Percentiles rank a stretch among this genome's conserved stretches.
phyloP scores from a whole-genome alignment of 2,888 invertebrate genomes.

The Chrysolina oricalcia region DNA sequence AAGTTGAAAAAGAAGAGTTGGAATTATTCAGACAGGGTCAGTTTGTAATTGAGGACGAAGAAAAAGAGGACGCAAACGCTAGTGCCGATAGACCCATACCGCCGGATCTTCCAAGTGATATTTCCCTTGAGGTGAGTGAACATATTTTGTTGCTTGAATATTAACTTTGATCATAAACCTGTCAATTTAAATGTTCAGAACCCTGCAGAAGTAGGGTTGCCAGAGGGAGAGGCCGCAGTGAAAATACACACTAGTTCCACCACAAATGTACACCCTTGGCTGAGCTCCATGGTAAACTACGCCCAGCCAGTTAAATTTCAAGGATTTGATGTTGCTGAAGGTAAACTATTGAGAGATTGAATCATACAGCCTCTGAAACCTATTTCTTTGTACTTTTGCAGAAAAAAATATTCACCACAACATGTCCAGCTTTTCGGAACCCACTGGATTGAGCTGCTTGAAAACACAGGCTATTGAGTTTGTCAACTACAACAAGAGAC shows the following conservation, averaged over 20 bases:
- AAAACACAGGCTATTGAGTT: constrained; percentile 98
- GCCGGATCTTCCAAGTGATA: constrained; percentile 59
- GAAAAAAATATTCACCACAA: constrained; percentile 97
- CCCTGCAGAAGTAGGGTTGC: constrained; percentile 66
- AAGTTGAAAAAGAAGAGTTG: constrained; percentile 95
- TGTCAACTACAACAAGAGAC: constrained; percentile 99
- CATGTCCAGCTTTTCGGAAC: constrained; percentile 99
- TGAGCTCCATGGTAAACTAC: constrained; percentile 99
- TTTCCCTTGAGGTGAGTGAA: constrained; percentile 65
- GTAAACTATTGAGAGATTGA: constrained; percentile 73
- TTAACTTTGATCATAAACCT: not conserved
- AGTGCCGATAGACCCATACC: constrained; percentile 67
- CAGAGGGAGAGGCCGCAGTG: constrained; percentile 77
- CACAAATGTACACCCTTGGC: constrained; percentile 98
- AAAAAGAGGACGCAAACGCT: constrained; percentile 90
- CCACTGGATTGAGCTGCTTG: constrained; percentile 94
- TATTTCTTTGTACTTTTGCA: constrained; percentile 70
- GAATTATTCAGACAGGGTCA: constrained; percentile 93
- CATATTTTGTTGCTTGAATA: not conserved
- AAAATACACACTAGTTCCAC: constrained; percentile 95
- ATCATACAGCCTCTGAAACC: not conserved
- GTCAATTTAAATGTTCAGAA: constrained; percentile 35
- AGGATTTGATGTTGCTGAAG: constrained; percentile 96
- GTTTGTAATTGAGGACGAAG: constrained; percentile 92
- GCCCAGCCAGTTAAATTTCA: constrained; percentile 99